Evolutionary conservation across 2,888 invertebrate genomes (phyloP), one percentile per base, ranked within the genome.

Genomic region (Eumacrocentrus americanus): DNA sequence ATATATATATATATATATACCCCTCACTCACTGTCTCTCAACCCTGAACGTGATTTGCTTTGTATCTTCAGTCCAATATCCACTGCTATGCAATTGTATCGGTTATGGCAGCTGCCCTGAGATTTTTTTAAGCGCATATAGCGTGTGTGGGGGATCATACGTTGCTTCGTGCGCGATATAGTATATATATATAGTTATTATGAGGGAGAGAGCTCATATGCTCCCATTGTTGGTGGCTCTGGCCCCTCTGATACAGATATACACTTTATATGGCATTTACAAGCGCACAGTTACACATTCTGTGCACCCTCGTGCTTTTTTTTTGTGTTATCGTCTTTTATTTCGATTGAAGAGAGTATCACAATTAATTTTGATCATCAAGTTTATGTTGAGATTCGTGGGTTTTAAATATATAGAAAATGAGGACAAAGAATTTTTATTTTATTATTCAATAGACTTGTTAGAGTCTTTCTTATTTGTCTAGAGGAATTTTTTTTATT

Each of bases 71-170:
- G 9, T 9, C 18, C 20, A n/a, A 34, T 25, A 48, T 29, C 23
- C 37, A 23, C 52, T 62, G 48, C 56, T 48, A 22, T 67, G 70
- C 73, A 77, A 77, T 78, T 77, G 76, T 77, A 75, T 76, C 77
- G 71, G 71, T 73, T 72, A 68, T 69, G 69, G 75, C 78, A 74
- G 76, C 76, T 77, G 77, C 72, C 67, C 65, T 54, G 64, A 64
- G 65, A 66, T 70, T 73, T 58, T 63, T 56, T 46, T 57, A 40
- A 48, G 14, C 6, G 14, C 16, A 35, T 35, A 9, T 16, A 25
- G 48, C 51, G 48, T 61, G 61, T 64, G 65, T 63, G 63, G 60
- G 63, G 70, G 63, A 40, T 40, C 11, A 62, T 48, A 53, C 51
- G 58, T 58, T 60, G 66, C 68, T 66, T 62, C 59, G 64, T 65